Percentiles rank a stretch among this genome's conserved stretches.
phyloP scores from a whole-genome alignment of 2,113 vertebrate genomes.

The Hystrix brachyura region DNA sequence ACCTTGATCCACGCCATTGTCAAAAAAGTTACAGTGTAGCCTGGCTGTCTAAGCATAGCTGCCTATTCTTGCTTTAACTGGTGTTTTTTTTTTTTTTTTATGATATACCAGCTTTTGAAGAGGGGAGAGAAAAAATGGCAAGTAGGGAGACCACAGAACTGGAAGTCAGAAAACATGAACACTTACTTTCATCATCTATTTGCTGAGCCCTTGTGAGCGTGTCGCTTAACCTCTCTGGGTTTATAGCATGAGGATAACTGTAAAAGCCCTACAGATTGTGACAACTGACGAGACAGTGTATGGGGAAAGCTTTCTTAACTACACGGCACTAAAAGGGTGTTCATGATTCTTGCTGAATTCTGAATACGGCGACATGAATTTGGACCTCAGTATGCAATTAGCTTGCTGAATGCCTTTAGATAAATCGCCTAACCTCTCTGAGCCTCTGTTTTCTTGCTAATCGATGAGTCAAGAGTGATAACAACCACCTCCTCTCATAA shows the following conservation, averaged over 20 bases:
- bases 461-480: constrained; percentile 2
- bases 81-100: not conserved
- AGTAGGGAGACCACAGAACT: not conserved
- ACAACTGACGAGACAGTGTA: not conserved
- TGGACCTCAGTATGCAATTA: not conserved
- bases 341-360: not conserved
- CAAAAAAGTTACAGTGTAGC: not conserved
- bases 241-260: not conserved
- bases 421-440: constrained; percentile 21
- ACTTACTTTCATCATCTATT: not conserved
- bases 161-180: not conserved
- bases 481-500: not conserved
- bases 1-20: constrained; percentile 55
- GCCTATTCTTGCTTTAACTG: constrained; percentile 34
- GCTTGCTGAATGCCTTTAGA: constrained; percentile 51
- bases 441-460: not conserved
- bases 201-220: not conserved
- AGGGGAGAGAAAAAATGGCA: constrained; percentile 29
- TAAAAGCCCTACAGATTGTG: not conserved
- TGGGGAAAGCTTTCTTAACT: not conserved
- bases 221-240: not conserved
- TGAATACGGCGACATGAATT: not conserved
- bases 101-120: constrained; percentile 38
- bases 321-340: not conserved
- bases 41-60: not conserved